These are phyloP conservation scores for Microtus montanus DNA, from an alignment of 2,113 vertebrate genomes.

Conservation along the genomic window DNA sequence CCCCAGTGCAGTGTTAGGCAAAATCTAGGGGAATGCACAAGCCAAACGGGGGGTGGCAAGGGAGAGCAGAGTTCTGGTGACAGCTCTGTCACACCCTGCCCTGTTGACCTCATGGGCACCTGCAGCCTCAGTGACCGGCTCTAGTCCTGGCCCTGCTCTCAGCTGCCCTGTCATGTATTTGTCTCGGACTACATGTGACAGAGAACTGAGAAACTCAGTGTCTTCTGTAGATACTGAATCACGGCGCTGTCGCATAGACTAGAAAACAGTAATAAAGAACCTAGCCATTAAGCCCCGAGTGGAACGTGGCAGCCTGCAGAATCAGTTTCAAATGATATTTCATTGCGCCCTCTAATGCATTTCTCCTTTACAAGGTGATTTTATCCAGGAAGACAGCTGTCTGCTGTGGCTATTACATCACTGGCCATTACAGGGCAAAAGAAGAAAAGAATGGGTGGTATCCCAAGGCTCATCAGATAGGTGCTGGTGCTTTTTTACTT, in stretches of 20 bases:
- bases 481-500: neutral
- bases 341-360: constrained; percentile 61
- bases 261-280: constrained; percentile 44
- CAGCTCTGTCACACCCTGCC: neutral
- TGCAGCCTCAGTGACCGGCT: neutral
- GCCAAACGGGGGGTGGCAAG: neutral
- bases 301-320: constrained; percentile 44
- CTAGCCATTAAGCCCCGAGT: constrained; percentile 4
- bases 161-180: neutral
- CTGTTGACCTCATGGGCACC: neutral
- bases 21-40: neutral
- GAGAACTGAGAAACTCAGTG: neutral
- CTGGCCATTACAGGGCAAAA: constrained; percentile 53
- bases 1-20: neutral
- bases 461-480: neutral
- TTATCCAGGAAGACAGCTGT: constrained; percentile 72
- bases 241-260: neutral
- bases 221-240: constrained; percentile 7
- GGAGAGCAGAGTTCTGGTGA: no score
- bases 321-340: constrained; percentile 55
- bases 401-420: constrained; percentile 46
- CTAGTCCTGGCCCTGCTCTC: neutral
- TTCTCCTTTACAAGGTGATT: constrained; percentile 63
- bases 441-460: constrained; percentile 49
- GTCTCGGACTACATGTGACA: neutral